Conservation (phyloP, 92 coral and sea anemone species). For the Pocillopora meandrina region DNA sequence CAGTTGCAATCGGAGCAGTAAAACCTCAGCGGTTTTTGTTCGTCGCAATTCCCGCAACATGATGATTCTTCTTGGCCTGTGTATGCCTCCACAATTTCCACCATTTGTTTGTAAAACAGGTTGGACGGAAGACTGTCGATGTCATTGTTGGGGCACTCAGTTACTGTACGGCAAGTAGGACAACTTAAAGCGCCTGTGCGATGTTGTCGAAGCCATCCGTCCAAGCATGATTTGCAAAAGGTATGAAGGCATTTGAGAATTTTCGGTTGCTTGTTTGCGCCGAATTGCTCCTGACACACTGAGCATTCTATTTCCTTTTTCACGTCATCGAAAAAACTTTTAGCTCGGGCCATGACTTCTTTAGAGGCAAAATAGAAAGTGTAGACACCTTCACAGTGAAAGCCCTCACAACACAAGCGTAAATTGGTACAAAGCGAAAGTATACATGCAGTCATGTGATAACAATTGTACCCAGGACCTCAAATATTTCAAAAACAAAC, state of each 20-base stretch:
- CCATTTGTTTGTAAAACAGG: slow-evolving; percentile 31
- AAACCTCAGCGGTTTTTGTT: background rate
- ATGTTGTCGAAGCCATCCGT: slow-evolving; percentile 20
- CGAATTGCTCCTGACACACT: background rate
- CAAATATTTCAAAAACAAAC: too few species aligned
- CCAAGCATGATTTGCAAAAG: slow-evolving; percentile 19
- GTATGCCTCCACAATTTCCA: slow-evolving; percentile 35
- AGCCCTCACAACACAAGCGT: too few species aligned
- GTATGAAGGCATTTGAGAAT: background rate
- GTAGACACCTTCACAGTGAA: background rate
- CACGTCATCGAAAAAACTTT: background rate
- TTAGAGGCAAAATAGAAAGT: background rate
- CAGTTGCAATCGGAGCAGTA: slow-evolving; percentile 11
- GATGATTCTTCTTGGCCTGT: slow-evolving; percentile 13
- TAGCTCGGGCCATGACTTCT: background rate
- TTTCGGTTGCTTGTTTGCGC: background rate
- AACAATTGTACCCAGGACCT: too few species aligned
- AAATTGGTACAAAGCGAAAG: background rate
- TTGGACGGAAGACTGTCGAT: slow-evolving; percentile 21
- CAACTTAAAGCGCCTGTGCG: slow-evolving; percentile 21
- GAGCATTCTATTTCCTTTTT: background rate
- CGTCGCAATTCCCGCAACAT: slow-evolving; percentile 14
- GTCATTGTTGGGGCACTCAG: slow-evolving; percentile 19
- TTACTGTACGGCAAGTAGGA: slow-evolving; percentile 28
- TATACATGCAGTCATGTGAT: too few species aligned